Evolutionary conservation across 2,888 invertebrate species (phyloP), one percentile per base, ranked within the genome.

Genomic region (Epistrophella euchroma): DNA sequence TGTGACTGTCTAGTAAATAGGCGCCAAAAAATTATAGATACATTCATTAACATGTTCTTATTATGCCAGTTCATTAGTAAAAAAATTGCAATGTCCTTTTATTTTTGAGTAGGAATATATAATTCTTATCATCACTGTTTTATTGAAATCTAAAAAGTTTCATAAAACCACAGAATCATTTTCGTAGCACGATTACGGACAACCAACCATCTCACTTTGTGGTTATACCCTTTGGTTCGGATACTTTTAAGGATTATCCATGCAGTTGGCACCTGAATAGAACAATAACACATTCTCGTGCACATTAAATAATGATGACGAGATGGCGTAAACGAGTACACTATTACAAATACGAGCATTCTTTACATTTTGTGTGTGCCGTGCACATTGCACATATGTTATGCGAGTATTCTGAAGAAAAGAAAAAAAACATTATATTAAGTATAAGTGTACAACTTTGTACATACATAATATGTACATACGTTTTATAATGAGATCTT

Each of bases 211-310:
- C 7, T 22, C 62, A 25, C 43, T 25, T 35, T 32, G 25, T 15
- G n/a, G 2, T 47, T 35, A 13, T 9, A 7, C 17, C 13, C 43
- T 37, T 25, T 5, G 28, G 17, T 37, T 25, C 7, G 28, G 17
- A 11, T n/a, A 19, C 4, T 68, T 52, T 72, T 45, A 80, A 80
- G 80, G 85, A 85, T 80, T 76, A 55, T 56, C 56, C n/a, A 79
- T 37, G 17, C 56, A 7, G 11, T 60, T 76, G 45, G 68, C 68
- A 85, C 79, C 75, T 76, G 85, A 85, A 80, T 80, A 76, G 85
- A 85, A 85, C 85, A 85, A 85, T 62, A 76, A 73, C 80, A 76
- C 75, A 79, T 75, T 76, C 66, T 72, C 66, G n/a, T 22, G 25
- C 64, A 60, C 64, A 72, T 66, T 64, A 70, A 28, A 66, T 50